A percentile compares a stretch with the other conserved stretches of the same genome.
phyloP scores from a whole-genome alignment of 1,140 invertebrate genomes.

The Drosophila grimshawi region DNA sequence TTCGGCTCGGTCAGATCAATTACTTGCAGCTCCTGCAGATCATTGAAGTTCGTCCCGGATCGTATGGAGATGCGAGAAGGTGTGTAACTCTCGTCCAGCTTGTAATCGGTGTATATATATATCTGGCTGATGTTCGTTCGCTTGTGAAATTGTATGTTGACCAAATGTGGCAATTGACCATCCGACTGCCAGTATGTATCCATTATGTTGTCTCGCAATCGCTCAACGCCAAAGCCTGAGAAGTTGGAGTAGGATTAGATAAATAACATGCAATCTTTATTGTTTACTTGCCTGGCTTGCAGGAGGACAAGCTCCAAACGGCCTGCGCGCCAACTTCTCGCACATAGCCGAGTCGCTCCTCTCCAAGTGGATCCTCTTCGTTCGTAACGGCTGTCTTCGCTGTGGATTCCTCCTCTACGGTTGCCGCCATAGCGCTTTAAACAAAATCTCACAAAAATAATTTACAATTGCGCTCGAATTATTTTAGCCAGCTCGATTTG shows the following conservation, averaged over 20 bases:
- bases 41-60: slow-evolving; percentile 98
- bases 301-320: slow-evolving; percentile 99
- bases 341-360: slow-evolving; percentile 91
- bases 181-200: slow-evolving; percentile 99
- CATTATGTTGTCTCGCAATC: slow-evolving; percentile 96
- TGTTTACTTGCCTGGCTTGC: slow-evolving; percentile 93
- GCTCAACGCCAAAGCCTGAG: slow-evolving; percentile 98
- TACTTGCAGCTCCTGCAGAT: slow-evolving; percentile 98
- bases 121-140: slow-evolving; percentile 98
- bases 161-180: slow-evolving; percentile 98
- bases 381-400: slow-evolving; percentile 48
- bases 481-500: not conserved
- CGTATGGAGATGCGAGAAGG: slow-evolving; percentile 97
- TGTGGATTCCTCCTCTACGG: slow-evolving; percentile 60
- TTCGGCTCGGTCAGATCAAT: slow-evolving; percentile 97
- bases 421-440: slow-evolving; percentile 43
- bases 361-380: slow-evolving; percentile 87
- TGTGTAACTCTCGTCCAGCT: slow-evolving; percentile 99
- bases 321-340: slow-evolving; percentile 98
- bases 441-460: slow-evolving; percentile 10
- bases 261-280: not conserved
- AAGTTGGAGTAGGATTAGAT: slow-evolving; percentile 17
- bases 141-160: slow-evolving; percentile 98
- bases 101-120: slow-evolving; percentile 98
- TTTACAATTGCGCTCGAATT: slow-evolving; percentile 19